These are phyloP conservation scores for Leptoteleia sp. DNA, from an alignment of 1,140 invertebrate species.

Conservation along the genomic window DNA sequence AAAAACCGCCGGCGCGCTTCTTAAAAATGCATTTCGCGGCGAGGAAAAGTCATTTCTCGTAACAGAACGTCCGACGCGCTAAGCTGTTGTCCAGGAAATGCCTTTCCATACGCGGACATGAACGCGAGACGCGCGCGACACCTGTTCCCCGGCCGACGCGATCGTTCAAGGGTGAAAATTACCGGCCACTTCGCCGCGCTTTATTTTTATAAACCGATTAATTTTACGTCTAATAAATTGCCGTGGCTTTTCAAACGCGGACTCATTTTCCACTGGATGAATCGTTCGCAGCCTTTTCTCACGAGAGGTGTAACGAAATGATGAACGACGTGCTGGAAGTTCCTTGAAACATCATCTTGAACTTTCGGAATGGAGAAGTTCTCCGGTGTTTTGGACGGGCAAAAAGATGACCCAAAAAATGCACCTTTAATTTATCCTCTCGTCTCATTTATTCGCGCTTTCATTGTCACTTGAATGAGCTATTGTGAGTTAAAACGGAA, in stretches of 20 bases:
- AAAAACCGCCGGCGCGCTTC: conserved; percentile 28
- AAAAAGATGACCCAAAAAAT: no score
- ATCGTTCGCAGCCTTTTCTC: not conserved
- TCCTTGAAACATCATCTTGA: no score
- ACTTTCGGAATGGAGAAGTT: no score
- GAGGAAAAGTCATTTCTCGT: conserved; percentile 44
- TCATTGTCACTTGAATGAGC: no score
- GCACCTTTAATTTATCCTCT: no score
- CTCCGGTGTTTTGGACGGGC: no score
- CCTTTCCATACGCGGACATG: conserved; percentile 53
- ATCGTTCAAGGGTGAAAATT: conserved; percentile 73
- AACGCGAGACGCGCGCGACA: conserved; percentile 58
- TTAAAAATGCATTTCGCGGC: conserved; percentile 40
- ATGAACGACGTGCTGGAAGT: not conserved
- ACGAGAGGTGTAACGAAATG: conserved; percentile 14
- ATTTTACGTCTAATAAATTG: conserved; percentile 57
- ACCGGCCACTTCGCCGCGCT: conserved; percentile 54
- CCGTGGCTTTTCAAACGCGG: conserved; percentile 2
- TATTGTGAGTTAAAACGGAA: no score
- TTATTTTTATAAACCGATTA: conserved; percentile 48
- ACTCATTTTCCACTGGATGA: conserved; percentile 21
- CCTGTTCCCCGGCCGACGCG: conserved; percentile 65
- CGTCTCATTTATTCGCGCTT: no score
- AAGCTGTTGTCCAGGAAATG: conserved; percentile 44
- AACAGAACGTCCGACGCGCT: conserved; percentile 34